These are phyloP conservation scores for Neodiprion pinetum DNA, from an alignment of 1,140 invertebrate genomes.

Conservation along the genomic window DNA sequence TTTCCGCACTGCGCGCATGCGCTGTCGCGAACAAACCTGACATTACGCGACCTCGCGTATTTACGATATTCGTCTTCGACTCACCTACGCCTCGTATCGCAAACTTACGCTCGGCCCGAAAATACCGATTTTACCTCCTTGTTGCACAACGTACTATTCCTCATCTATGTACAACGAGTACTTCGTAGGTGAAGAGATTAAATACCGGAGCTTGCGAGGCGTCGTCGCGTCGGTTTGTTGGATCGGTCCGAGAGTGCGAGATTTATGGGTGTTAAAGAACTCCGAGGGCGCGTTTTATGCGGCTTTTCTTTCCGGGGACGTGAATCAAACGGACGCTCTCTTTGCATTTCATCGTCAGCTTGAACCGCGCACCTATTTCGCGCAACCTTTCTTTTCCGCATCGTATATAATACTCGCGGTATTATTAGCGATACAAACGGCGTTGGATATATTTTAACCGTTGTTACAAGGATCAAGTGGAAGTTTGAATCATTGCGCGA, in stretches of 20 bases:
- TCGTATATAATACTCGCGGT: background rate
- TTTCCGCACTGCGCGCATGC: too few species aligned
- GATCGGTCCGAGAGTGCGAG: background rate
- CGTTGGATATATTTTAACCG: background rate
- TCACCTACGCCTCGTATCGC: too few species aligned
- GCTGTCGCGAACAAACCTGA: too few species aligned
- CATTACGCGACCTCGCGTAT: too few species aligned
- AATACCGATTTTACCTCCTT: too few species aligned
- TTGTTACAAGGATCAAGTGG: background rate
- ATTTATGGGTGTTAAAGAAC: conserved; percentile 18
- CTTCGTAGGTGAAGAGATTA: background rate
- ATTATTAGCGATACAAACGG: background rate
- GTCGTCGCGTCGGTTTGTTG: conserved; percentile 14
- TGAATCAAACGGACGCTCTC: conserved; percentile 39
- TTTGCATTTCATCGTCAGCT: background rate
- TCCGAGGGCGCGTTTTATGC: conserved; percentile 32
- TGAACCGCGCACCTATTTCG: background rate
- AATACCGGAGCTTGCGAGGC: conserved; percentile 26
- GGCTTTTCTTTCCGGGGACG: conserved; percentile 36
- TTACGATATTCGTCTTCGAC: too few species aligned
- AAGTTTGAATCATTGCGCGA: too few species aligned
- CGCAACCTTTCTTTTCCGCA: background rate
- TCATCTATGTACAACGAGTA: background rate
- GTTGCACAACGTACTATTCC: background rate
- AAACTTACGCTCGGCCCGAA: too few species aligned